Conservation (phyloP, 2,797 vertebrate species). For the Peromyscus aztecus region DNA sequence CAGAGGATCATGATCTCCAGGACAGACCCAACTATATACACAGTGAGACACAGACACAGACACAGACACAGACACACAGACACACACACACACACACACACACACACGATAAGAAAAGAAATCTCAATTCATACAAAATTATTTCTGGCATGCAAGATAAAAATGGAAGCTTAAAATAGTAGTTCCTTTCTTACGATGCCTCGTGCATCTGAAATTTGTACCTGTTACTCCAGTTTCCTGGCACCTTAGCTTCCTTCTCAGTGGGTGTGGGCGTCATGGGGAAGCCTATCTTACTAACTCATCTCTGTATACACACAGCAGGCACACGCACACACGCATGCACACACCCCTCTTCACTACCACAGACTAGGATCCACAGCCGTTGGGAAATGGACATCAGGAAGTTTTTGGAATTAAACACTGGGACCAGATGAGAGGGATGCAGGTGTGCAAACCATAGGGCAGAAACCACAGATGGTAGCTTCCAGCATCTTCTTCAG, state of each 20-base stretch:
- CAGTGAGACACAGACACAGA: background rate
- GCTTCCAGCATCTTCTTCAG: background rate
- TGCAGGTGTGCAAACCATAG: background rate
- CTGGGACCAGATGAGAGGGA: background rate
- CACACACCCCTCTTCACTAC: background rate
- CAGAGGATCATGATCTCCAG: background rate
- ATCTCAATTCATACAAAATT: slow-evolving; percentile 30
- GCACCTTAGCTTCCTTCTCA: slow-evolving; percentile 19
- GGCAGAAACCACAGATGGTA: background rate
- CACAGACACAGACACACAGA: background rate
- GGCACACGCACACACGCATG: background rate
- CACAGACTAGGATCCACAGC: background rate
- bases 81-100: background rate
- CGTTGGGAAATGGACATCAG: background rate
- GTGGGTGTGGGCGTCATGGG: background rate
- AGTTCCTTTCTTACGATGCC: slow-evolving; percentile 32
- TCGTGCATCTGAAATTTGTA: background rate
- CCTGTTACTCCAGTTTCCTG: slow-evolving; percentile 16
- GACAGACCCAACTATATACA: background rate
- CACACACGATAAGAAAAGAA: background rate
- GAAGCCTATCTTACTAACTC: background rate
- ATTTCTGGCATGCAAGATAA: slow-evolving; percentile 59
- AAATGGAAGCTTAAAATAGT: slow-evolving; percentile 64
- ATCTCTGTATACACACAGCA: background rate
- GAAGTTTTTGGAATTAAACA: background rate